A percentile compares a stretch with the other conserved stretches of the same genome.
Evolutionary conservation across 1,140 invertebrate genomes (phyloP).

Genomic region (Nasonia giraulti): DNA sequence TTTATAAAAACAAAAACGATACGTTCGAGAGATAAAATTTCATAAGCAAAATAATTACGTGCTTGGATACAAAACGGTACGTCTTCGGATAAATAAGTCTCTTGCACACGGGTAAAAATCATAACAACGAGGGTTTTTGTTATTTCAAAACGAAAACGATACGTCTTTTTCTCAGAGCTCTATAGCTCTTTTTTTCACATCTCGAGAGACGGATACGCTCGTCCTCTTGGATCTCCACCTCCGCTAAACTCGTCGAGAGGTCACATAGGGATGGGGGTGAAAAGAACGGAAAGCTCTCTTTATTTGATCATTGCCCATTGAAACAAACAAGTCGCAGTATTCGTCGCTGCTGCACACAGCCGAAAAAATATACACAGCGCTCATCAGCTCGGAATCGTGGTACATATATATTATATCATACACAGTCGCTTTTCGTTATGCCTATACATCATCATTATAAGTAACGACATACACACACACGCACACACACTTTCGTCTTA

Average conservation of each 20-base stretch:
- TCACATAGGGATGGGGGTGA: not conserved
- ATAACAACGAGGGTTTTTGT: not conserved
- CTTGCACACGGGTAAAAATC: not conserved
- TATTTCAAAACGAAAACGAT: constrained; percentile 26
- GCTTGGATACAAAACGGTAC: not conserved
- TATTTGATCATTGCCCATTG: constrained; percentile 45
- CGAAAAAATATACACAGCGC: not conserved
- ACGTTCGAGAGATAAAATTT: too few relatives aligned
- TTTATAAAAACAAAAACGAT: not conserved
- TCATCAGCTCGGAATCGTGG: not conserved
- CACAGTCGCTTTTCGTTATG: not conserved
- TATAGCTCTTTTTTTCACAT: not conserved
- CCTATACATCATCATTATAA: not conserved
- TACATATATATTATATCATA: not conserved
- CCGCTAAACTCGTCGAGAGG: not conserved
- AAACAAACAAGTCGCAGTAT: not conserved
- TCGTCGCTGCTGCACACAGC: not conserved
- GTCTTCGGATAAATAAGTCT: not conserved
- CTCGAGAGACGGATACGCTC: not conserved
- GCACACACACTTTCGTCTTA: not conserved
- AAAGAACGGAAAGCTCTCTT: constrained; percentile 34
- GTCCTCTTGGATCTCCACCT: not conserved
- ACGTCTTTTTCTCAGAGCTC: constrained; percentile 42
- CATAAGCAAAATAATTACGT: too few relatives aligned
- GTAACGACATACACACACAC: not conserved